Percentiles rank a stretch among this genome's conserved stretches.
phyloP scores from a whole-genome alignment of 2,113 vertebrate genomes.

The Pantherophis guttatus region DNA sequence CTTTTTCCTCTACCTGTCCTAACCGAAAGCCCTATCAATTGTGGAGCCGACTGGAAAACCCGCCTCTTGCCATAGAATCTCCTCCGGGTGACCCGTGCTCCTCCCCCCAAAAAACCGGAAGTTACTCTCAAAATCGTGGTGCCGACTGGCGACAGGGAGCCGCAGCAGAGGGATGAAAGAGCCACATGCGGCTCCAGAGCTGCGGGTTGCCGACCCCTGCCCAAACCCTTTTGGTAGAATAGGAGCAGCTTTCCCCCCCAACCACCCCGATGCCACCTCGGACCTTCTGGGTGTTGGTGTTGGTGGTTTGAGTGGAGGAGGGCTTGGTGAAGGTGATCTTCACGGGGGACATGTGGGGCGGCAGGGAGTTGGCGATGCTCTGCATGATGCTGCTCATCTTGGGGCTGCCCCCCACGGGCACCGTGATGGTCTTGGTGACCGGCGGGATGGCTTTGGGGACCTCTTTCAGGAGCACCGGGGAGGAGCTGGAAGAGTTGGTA shows the following conservation, averaged over 20 bases:
- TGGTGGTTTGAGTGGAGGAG: constrained; percentile 88
- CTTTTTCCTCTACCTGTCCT: too few relatives aligned
- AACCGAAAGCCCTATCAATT: too few relatives aligned
- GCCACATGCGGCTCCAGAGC: too few relatives aligned
- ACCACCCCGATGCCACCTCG: constrained; percentile 33
- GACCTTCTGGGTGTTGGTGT: constrained; percentile 94
- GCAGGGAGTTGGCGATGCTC: constrained; percentile 97
- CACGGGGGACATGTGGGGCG: constrained; percentile 96
- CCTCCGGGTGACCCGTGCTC: too few relatives aligned
- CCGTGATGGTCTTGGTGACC: constrained; percentile 88
- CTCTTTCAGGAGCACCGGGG: constrained; percentile 93
- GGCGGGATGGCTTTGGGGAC: constrained; percentile 84
- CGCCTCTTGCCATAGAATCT: too few relatives aligned
- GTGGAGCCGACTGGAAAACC: too few relatives aligned
- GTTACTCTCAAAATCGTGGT: too few relatives aligned
- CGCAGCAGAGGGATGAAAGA: too few relatives aligned
- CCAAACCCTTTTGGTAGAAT: neutral
- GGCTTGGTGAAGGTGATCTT: constrained; percentile 99
- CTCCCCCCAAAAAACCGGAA: fast-evolving
- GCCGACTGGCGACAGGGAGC: too few relatives aligned
- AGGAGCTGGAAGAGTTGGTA: constrained; percentile 94
- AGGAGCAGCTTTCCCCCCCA: neutral
- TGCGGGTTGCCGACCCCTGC: too few relatives aligned
- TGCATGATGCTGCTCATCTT: constrained; percentile 99
- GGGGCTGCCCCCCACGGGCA: constrained; percentile 90